These are phyloP conservation scores for Gymnobelideus leadbeateri DNA, from an alignment of 2,113 vertebrate genomes.

Conservation along the genomic window DNA sequence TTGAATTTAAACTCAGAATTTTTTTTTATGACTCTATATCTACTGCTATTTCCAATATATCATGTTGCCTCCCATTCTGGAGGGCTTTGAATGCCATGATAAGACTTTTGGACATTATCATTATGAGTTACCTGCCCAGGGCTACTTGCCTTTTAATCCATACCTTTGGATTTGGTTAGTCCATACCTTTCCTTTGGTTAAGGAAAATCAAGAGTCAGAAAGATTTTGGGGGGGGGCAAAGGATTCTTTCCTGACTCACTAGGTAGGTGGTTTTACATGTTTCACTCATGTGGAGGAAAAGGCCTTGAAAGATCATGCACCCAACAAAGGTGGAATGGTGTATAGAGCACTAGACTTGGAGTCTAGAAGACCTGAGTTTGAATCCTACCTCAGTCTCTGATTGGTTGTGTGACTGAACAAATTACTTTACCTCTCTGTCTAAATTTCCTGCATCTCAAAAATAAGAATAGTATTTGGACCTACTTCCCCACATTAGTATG, in stretches of 20 bases:
- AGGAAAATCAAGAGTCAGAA: not conserved
- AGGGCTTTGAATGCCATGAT: too few relatives aligned
- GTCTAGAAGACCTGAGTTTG: not conserved
- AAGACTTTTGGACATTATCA: too few relatives aligned
- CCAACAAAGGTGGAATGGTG: not conserved
- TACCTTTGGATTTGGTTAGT: conserved; percentile 24
- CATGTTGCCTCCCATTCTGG: too few relatives aligned
- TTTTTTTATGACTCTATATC: not conserved
- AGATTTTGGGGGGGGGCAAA: not conserved
- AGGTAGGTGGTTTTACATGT: not conserved
- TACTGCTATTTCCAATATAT: too few relatives aligned
- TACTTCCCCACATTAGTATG: not conserved
- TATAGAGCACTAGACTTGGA: not conserved
- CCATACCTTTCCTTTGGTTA: not conserved
- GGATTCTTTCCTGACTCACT: not conserved
- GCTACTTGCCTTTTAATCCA: conserved; percentile 49
- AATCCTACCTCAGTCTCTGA: not conserved
- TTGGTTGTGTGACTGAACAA: not conserved
- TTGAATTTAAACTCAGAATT: not conserved
- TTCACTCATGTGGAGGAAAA: not conserved
- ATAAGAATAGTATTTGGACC: not conserved
- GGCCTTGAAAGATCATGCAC: not conserved
- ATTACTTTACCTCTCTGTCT: not conserved
- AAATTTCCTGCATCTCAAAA: not conserved
- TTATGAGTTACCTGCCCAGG: conserved; percentile 53